phyloP scores from a whole-genome alignment of 2,888 invertebrate genomes.

The Eurytoma californica region DNA sequence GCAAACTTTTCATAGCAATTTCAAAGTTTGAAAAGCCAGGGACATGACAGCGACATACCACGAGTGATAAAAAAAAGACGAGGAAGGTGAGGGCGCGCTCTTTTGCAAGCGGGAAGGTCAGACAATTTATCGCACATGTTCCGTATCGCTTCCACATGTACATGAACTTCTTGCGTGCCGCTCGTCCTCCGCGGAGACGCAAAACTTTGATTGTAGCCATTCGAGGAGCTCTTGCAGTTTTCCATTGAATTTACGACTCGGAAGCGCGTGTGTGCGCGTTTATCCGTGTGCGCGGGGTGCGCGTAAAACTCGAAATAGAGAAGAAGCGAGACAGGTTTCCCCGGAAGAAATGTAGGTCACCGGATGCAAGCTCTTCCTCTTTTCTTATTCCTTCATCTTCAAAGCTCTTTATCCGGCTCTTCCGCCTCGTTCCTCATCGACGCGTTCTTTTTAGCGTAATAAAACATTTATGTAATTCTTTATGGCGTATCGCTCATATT shows the following conservation, averaged over 20 bases:
- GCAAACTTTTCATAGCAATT: constrained; percentile 8
- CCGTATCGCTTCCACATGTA: not conserved
- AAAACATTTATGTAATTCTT: not conserved
- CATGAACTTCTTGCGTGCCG: not conserved
- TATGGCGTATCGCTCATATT: not conserved
- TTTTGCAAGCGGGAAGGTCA: not conserved
- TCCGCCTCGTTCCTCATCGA: not conserved
- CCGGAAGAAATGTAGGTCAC: constrained; percentile 38
- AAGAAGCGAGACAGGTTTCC: not conserved
- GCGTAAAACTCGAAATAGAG: not conserved
- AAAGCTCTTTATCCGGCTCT: not conserved
- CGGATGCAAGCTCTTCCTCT: constrained; percentile 7
- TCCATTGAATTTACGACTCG: not conserved
- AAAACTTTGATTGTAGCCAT: constrained; percentile 33
- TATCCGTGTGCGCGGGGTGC: not conserved
- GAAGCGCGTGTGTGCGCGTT: not conserved
- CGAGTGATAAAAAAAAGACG: not conserved
- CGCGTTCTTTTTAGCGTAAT: not conserved
- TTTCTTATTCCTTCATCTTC: not conserved
- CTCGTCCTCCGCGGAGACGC: constrained; percentile 8
- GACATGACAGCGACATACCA: not conserved
- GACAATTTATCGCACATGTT: constrained; percentile 31
- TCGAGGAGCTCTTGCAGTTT: constrained; percentile 13
- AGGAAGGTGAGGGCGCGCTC: not conserved
- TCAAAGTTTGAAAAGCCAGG: not conserved